Base-by-base conservation (phyloP, 2,888 invertebrate genomes). In the Calameuta filiformis region DNA sequence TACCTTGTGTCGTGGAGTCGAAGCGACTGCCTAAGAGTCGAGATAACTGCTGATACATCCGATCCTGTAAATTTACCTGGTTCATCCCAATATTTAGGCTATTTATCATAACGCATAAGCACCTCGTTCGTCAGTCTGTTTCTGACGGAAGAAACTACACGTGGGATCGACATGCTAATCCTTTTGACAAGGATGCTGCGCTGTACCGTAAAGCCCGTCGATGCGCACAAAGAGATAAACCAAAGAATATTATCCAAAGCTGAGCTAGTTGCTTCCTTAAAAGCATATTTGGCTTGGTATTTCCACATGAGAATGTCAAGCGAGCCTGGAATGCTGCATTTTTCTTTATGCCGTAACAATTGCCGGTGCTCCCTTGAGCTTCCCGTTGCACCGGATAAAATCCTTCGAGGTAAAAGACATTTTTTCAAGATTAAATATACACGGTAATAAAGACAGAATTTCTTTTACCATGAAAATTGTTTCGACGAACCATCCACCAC, bases 211-310 rank as follows among this genome's bases (percentile, higher is more conserved):
- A 40, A 87, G 85, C 87, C 81, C 23, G 73, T 77, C 79, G 80
- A 80, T 81, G 86, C 81, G 84, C 84, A 81, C 80, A 56, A 56
- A 56, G 15, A 56, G 15, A 56, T 56, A 56, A 56, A 15, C 40
- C 40, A 56, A 56, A 40, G 40, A 40, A 56, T 23, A 56, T 56
- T 56, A 56, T 23, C 15, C 23, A 56, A 56, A 23, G 40, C 40
- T 40, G 23, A 81, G 83, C 82, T 82, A 83, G 85, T 84, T 81
- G 85, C 83, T 81, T 86, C 87, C 86, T 86, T 88, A 87, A 88
- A 87, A 87, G 88, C 88, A 89, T 89, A 89, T 89, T 89, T 89
- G 87, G 82, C 87, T 79, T 79, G 86, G 88, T 83, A 88, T 90
- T 88, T 83, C 81, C 81, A 79, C 81, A 81, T 77, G 77, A 73